Percentiles rank a stretch among this genome's conserved stretches.
Evolutionary conservation across 2,797 vertebrate genomes (phyloP).

Genomic region (Passerculus sandwichensis): DNA sequence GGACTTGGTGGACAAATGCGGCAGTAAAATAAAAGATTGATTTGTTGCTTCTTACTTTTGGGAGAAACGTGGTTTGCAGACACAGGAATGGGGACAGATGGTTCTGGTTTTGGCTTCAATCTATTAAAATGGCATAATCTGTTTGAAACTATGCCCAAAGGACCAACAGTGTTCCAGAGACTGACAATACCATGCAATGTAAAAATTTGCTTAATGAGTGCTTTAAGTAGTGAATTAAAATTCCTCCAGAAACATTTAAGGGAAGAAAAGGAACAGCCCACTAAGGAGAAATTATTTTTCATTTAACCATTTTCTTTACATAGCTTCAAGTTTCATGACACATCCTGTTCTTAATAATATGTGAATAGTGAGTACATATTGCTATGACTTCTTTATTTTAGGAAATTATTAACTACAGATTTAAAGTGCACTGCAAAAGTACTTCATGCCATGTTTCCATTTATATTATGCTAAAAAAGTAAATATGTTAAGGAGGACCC

Average conservation of each 20-base stretch:
- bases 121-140: neutral
- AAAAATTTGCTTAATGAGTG: neutral
- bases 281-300: neutral
- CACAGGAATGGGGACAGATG: neutral
- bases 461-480: neutral
- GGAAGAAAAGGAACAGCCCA: neutral
- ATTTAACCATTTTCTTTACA: neutral
- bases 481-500: neutral
- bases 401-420: neutral
- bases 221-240: constrained; percentile 22
- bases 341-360: neutral
- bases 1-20: neutral
- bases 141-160: neutral
- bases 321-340: neutral
- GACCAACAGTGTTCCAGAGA: neutral
- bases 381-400: neutral
- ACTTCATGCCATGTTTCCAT: neutral
- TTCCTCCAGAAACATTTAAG: neutral
- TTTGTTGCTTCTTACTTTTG: neutral
- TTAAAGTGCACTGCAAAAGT: neutral
- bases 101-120: neutral
- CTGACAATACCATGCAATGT: neutral
- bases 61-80: neutral
- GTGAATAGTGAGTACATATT: neutral
- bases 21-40: neutral